Base-by-base conservation (phyloP, 2,797 vertebrate genomes). In the Enoplosus armatus region DNA sequence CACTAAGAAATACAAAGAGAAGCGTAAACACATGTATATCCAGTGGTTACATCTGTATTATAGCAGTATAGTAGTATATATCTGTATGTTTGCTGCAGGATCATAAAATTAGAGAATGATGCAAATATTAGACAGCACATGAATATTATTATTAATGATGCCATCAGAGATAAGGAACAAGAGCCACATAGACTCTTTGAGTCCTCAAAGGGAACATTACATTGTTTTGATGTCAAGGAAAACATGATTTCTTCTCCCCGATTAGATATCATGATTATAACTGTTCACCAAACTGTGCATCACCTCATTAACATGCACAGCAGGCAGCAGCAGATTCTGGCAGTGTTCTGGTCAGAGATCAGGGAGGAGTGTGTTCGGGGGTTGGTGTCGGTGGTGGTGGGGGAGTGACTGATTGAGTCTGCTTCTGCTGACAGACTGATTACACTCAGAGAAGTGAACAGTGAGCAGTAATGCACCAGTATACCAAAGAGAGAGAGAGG, bases 391-490 rank as follows among this genome's bases (percentile, higher is more conserved):
- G 43, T 80, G 65, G 50, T 72, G 55, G 55, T 37, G n/a, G 48
- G 37, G 65, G 72, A 45, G 73, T 84, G 86, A 86, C 77, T 89
- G 88, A 90, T 88, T 87, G 88, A 90, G 87, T 92, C 82, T 89
- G 87, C 85, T 86, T 73, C 77, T 85, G 86, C 90, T 90, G 90
- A 90, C 90, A 86, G 85, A 85, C 89, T 91, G 92, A 94, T 90
- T 91, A 88, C 63, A 79, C 74, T 77, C 24, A 27, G 72, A 73
- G 79, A 86, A 75, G 86, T 84, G 90, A 86, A 87, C 79, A 56
- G 73, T 77, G 87, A 89, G 87, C 87, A 90, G 87, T 91, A 91
- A 92, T 92, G 86, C 86, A 90, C 89, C 89, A 91, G 83, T 70
- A 84, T 61, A 85, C 70, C 72, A 85, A 12, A 2, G 62, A 80